A percentile compares a stretch with the other conserved stretches of the same genome.
Conservation (phyloP, 2,888 invertebrate genomes). For the Hydriomena furcata region DNA sequence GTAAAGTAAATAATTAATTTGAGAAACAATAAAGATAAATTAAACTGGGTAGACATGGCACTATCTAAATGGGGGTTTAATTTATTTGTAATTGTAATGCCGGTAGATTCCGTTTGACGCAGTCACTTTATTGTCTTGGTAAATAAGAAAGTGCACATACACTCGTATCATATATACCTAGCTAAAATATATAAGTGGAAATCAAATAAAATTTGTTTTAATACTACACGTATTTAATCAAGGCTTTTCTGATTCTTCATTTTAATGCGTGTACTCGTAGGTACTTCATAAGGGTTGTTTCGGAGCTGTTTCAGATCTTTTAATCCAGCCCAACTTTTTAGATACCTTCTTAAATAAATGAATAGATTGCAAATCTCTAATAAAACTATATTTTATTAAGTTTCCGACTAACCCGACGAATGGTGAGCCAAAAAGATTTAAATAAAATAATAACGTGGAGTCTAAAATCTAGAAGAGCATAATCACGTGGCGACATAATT, state of each 20-base stretch:
- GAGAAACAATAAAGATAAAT: constrained; percentile 27
- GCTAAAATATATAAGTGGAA: constrained; percentile 5
- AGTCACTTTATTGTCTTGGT: constrained; percentile 16
- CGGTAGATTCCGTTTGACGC: constrained; percentile 21
- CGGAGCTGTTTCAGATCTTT: no score
- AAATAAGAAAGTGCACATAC: constrained; percentile 17
- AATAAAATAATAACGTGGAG: no score
- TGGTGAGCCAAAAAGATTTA: no score
- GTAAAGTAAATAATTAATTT: constrained; percentile 31
- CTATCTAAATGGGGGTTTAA: constrained; percentile 29
- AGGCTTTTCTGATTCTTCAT: background rate
- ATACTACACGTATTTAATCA: constrained; percentile 1
- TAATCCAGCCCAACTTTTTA: no score
- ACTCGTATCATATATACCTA: constrained; percentile 3
- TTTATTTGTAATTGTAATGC: constrained; percentile 27
- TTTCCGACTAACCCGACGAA: no score
- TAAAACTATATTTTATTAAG: no score
- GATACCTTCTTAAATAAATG: no score
- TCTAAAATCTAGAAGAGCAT: no score
- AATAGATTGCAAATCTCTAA: no score
- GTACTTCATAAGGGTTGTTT: no score
- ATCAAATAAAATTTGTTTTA: constrained; percentile 8
- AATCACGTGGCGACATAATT: background rate
- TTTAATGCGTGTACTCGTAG: no score
- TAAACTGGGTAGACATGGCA: constrained; percentile 12